Conservation (phyloP, 2,797 vertebrate genomes). For the Helicolenus hilgendorfi region DNA sequence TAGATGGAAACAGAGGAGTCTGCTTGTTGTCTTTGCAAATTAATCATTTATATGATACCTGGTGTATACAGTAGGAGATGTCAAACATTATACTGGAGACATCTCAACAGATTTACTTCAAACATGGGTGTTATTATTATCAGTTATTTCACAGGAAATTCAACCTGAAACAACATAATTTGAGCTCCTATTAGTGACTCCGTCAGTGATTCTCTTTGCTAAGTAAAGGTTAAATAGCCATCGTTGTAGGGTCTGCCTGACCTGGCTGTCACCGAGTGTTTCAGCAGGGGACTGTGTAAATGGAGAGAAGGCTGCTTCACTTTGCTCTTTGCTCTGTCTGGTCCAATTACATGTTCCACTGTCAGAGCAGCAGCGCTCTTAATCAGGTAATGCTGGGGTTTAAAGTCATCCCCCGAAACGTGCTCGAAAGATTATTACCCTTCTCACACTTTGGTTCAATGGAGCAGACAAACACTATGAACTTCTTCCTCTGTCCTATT, state of each 20-base stretch:
- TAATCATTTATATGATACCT: neutral
- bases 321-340: slow-evolving; percentile 77
- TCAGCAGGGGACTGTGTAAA: slow-evolving; percentile 25
- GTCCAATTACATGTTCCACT: slow-evolving; percentile 82
- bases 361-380: slow-evolving; percentile 78
- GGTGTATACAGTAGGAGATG: neutral
- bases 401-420: slow-evolving; percentile 68
- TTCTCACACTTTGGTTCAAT: slow-evolving; percentile 31
- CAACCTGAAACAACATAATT: neutral
- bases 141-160: neutral
- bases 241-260: slow-evolving; percentile 53
- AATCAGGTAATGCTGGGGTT: slow-evolving; percentile 84
- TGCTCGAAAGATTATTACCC: slow-evolving; percentile 61
- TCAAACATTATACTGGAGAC: neutral
- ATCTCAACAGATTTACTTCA: neutral
- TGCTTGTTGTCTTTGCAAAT: neutral
- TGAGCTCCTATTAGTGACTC: neutral
- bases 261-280: slow-evolving; percentile 48
- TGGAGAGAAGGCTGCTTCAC: slow-evolving; percentile 36
- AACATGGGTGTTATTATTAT: neutral
- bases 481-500: neutral
- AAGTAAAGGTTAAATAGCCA: slow-evolving; percentile 41
- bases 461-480: slow-evolving; percentile 7
- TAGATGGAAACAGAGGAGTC: neutral
- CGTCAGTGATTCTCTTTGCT: neutral